Percentiles rank a stretch among this genome's conserved stretches.
phyloP scores from a whole-genome alignment of 2,113 vertebrate species.

The Chionomys nivalis region DNA sequence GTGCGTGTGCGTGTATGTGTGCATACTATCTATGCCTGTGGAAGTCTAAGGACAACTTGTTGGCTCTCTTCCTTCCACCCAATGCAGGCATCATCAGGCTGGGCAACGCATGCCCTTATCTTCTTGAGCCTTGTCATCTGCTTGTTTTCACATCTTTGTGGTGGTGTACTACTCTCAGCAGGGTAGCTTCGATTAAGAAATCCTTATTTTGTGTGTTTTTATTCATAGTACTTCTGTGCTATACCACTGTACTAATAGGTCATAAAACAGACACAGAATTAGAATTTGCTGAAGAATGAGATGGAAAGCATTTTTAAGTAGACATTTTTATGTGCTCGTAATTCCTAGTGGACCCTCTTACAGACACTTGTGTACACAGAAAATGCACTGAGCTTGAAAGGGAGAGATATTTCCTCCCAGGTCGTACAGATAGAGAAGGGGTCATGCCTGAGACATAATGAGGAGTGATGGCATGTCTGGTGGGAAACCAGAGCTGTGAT shows the following conservation, averaged over 20 bases:
- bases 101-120: neutral
- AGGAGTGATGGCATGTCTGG: neutral
- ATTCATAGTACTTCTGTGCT: conserved; percentile 5
- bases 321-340: neutral
- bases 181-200: neutral
- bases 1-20: neutral
- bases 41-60: neutral
- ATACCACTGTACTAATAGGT: neutral
- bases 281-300: neutral
- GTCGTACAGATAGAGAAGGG: neutral
- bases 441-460: neutral
- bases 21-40: neutral
- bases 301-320: neutral
- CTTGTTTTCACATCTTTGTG: neutral
- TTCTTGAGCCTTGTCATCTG: neutral
- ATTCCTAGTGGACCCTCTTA: neutral
- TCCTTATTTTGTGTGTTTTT: neutral
- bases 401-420: no score
- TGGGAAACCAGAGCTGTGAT: neutral
- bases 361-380: neutral
- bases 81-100: neutral
- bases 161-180: neutral
- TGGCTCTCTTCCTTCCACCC: neutral
- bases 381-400: neutral
- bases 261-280: neutral